A percentile compares a stretch with the other conserved stretches of the same genome.
Conservation (phyloP, 2,888 invertebrate species). For the Nematopogon swammerdamellus region DNA sequence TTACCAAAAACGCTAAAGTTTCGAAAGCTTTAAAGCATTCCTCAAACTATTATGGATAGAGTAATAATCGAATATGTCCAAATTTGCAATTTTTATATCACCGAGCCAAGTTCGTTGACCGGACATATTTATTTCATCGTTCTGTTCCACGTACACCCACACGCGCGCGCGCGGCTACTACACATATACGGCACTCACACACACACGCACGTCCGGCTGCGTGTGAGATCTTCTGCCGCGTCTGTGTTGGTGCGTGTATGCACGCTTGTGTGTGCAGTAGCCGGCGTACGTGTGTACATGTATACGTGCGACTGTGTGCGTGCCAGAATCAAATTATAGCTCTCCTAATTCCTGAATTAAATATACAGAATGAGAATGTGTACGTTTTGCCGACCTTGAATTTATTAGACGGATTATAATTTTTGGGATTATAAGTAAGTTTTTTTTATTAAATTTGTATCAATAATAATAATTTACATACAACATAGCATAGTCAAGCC, state of each 20-base stretch:
- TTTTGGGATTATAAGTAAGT: no score
- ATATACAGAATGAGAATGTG: not conserved
- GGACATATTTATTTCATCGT: slow-evolving; percentile 58
- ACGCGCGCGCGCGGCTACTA: slow-evolving; percentile 25
- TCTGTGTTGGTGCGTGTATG: not conserved
- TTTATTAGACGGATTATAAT: no score
- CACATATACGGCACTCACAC: slow-evolving; percentile 32
- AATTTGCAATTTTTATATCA: slow-evolving; percentile 52
- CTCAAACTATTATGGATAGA: no score
- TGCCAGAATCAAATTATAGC: not conserved
- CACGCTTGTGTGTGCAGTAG: not conserved
- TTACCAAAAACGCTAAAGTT: no score
- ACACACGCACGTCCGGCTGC: slow-evolving; percentile 18
- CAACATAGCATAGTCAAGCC: no score
- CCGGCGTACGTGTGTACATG: no score
- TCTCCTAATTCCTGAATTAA: not conserved
- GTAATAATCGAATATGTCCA: no score
- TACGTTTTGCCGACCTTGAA: no score
- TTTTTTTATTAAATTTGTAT: no score
- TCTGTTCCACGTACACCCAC: slow-evolving; percentile 54
- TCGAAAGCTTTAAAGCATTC: no score
- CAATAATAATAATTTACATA: no score
- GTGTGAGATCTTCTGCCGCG: not conserved
- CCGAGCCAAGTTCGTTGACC: slow-evolving; percentile 52
- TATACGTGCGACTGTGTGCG: not conserved